Evolutionary conservation across 1,140 invertebrate species (phyloP), one percentile per base, ranked within the genome.

Genomic region (Colletes latitarsis): DNA sequence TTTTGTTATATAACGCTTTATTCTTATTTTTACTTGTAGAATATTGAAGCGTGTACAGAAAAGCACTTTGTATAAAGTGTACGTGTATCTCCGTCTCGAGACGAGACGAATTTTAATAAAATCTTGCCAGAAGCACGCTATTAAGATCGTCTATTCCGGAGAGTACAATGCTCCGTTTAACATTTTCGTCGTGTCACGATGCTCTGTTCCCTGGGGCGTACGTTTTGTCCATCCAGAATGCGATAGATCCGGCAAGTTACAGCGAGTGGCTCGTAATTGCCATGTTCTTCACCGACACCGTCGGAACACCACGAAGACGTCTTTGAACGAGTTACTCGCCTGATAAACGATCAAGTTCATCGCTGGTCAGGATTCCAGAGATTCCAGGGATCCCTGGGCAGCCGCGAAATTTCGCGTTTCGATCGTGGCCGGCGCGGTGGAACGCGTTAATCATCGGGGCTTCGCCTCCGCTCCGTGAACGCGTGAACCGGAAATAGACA

Each of bases 371-470:
- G 52, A 68, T 30, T 30, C 30, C 62, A 46, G 60, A 75, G 55
- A 55, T 85, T 86, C 76, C 68, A 6, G 6, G 43, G 43, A 46
- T 46, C 83, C 71, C 30, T 6, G 83, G 63, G 39, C 55, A 72
- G 12, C 85, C 76, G 39, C 71, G 41, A 85, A 86, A 86, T 85
- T 86, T 85, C 80, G 49, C 71, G 73, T 81, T 81, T 84, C 78
- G 77, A 73, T 69, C 55, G n/a, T 39, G 43, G 70, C 49, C 83
- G 49, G 53, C 55, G 17, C 53, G 73, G 46, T 57, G 57, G 12
- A 78, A 84, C 84, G 68, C 84, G 79, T 86, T 86, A 86, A 86
- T 86, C 84, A 82, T 86, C 74, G 67, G 58, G 73, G 57, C 30
- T 49, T 12, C 83, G 55, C 67, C 43, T 57, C 63, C 52, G 15